These are phyloP conservation scores for Etheostoma perlongum DNA, from an alignment of 2,797 vertebrate genomes.

Conservation along the genomic window DNA sequence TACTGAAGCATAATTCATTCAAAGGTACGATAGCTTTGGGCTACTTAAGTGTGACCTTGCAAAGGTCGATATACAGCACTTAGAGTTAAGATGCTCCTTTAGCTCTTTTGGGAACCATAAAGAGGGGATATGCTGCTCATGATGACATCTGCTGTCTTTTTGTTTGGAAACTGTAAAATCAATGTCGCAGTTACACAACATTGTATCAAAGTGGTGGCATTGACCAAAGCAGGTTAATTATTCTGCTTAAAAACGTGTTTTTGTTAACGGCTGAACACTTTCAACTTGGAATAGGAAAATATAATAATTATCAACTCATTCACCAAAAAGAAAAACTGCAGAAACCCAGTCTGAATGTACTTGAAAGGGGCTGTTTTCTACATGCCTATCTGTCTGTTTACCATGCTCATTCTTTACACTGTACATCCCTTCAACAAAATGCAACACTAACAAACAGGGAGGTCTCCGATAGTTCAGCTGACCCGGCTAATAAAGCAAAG, in stretches of 20 bases:
- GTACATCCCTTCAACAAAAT: constrained; percentile 45
- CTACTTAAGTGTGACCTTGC: constrained; percentile 55
- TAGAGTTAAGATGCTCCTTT: constrained; percentile 42
- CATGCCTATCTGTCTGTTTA: background rate
- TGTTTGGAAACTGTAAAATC: constrained; percentile 19
- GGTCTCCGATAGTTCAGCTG: constrained; percentile 61
- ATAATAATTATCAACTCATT: background rate
- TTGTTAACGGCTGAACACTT: background rate
- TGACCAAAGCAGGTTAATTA: constrained; percentile 4
- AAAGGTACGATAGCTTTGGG: constrained; percentile 42
- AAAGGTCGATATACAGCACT: constrained; percentile 42
- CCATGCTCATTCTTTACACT: background rate
- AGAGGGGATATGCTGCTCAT: constrained; percentile 19
- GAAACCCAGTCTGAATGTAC: background rate
- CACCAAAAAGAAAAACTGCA: constrained; percentile 1
- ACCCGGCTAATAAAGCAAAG: constrained; percentile 74
- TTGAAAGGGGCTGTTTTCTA: background rate
- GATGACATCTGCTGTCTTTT: constrained; percentile 23
- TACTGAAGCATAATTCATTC: constrained; percentile 57
- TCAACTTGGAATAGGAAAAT: background rate
- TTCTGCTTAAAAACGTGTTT: background rate
- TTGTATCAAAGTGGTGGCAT: constrained; percentile 1
- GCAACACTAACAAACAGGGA: constrained; percentile 41
- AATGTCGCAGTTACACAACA: constrained; percentile 11
- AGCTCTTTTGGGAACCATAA: constrained; percentile 42